Evolutionary conservation across 1,140 invertebrate species (phyloP).

Genomic region (Drosophila lowei): DNA sequence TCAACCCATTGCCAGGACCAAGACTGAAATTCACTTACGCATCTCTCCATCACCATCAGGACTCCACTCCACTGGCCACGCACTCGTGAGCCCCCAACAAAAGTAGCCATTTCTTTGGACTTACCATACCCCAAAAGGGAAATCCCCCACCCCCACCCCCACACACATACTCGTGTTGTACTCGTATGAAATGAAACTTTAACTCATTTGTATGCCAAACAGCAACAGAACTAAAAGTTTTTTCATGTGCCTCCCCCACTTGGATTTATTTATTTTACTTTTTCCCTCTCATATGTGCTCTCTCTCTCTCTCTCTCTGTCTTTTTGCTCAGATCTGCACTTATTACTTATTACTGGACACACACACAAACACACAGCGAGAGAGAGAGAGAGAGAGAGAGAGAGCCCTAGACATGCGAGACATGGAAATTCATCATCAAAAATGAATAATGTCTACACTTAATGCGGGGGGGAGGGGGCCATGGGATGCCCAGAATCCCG

Average conservation of each 20-base stretch:
- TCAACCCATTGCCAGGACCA: no score
- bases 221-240: constrained; percentile 78
- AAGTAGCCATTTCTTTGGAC: constrained; percentile 34
- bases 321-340: constrained; percentile 63
- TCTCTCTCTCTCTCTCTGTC: constrained; percentile 9
- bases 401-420: constrained; percentile 78
- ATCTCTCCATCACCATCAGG: constrained; percentile 16
- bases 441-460: constrained; percentile 82
- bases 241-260: constrained; percentile 61
- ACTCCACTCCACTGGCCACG: neutral
- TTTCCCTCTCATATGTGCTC: neutral
- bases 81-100: constrained; percentile 5
- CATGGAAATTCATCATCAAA: constrained; percentile 82
- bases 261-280: constrained; percentile 50
- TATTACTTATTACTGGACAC: constrained; percentile 79
- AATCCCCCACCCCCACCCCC: neutral
- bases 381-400: constrained; percentile 5
- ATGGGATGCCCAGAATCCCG: constrained; percentile 18
- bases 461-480: constrained; percentile 64
- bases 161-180: neutral
- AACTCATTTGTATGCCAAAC: constrained; percentile 81
- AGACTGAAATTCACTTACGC: constrained; percentile 28
- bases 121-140: neutral
- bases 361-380: constrained; percentile 21
- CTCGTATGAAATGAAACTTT: constrained; percentile 53